phyloP scores from a whole-genome alignment of 2,113 vertebrate species.

The Cariama cristata region DNA sequence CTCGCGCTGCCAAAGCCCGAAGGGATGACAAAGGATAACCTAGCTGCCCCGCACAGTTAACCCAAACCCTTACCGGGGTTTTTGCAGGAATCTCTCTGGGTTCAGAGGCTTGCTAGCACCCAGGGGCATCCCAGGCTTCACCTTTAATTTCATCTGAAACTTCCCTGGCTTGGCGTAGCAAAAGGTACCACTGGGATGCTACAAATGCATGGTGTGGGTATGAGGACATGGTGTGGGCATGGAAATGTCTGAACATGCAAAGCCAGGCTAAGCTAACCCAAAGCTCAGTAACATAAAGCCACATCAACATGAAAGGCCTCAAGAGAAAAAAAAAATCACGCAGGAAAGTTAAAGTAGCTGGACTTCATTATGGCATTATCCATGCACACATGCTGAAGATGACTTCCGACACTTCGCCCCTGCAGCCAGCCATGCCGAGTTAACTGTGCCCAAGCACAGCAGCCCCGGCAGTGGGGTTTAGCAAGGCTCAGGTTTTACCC shows the following conservation, averaged over 20 bases:
- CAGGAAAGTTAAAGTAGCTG: neutral
- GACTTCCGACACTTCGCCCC: neutral
- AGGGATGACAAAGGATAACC: neutral
- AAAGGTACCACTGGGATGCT: neutral
- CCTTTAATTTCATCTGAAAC: neutral
- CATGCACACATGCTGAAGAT: neutral
- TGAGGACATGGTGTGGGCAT: fast-evolving
- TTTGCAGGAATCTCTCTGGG: neutral
- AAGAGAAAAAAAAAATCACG: neutral
- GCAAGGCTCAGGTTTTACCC: conserved; percentile 33
- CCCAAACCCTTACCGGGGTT: fast-evolving
- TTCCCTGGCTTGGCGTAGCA: neutral
- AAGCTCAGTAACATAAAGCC: neutral
- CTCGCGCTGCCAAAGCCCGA: neutral
- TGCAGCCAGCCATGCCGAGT: neutral
- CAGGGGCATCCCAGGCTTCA: neutral
- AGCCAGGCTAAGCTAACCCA: neutral
- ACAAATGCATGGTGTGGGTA: fast-evolving
- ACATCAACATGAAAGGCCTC: neutral
- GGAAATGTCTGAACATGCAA: neutral
- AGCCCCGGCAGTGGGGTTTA: neutral
- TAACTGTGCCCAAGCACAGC: fast-evolving
- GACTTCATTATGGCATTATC: neutral
- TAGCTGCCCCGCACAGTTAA: neutral
- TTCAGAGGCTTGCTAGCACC: neutral